These are phyloP conservation scores for Nyctereutes procyonoides DNA, from an alignment of 2,113 vertebrate species.

Conservation along the genomic window DNA sequence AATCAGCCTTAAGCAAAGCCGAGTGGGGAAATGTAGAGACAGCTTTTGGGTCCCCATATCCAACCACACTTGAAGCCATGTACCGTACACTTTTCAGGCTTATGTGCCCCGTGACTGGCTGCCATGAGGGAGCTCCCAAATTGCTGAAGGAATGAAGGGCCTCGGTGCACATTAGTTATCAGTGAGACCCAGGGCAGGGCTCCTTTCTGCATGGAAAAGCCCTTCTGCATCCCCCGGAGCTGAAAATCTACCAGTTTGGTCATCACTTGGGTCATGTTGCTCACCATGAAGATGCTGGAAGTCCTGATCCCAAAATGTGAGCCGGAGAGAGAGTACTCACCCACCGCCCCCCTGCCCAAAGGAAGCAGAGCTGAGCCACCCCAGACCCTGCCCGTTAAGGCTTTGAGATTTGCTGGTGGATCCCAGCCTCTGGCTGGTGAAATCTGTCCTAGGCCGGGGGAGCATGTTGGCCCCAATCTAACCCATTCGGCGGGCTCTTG, in stretches of 20 bases:
- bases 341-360: not conserved
- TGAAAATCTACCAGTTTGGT: not conserved
- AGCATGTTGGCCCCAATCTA: not conserved
- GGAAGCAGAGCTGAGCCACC: not conserved
- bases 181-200: not conserved
- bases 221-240: accelerated
- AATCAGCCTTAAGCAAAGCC: not conserved
- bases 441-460: not conserved
- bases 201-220: not conserved
- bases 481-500: not conserved
- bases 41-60: not conserved
- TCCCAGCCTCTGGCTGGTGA: not conserved
- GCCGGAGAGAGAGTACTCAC: not conserved
- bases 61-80: not conserved
- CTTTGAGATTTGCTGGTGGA: not conserved
- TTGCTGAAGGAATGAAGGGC: not conserved
- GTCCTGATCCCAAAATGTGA: not conserved
- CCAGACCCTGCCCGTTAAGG: not conserved
- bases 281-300: not conserved
- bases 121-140: not conserved
- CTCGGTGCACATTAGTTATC: accelerated
- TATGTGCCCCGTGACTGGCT: not conserved
- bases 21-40: not conserved
- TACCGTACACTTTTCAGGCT: not conserved
- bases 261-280: accelerated